These are phyloP conservation scores for Corbicula japonica DNA, from an alignment of 2,888 invertebrate genomes.

Conservation along the genomic window DNA sequence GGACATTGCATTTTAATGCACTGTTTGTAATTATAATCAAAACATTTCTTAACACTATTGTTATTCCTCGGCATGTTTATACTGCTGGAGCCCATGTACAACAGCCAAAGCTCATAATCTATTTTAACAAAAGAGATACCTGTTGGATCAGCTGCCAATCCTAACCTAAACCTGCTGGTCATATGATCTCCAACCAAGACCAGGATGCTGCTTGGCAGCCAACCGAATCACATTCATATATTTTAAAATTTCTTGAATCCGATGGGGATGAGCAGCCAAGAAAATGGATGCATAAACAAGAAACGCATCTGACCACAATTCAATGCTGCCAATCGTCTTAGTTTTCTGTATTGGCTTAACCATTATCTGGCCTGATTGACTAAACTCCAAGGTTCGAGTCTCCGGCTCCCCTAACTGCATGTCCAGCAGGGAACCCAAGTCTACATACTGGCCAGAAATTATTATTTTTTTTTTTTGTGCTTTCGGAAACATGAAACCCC, in stretches of 20 bases:
- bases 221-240: constrained; percentile 9
- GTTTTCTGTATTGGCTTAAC: background rate
- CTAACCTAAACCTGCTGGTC: constrained; percentile 16
- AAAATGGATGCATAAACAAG: constrained; percentile 4
- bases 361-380: background rate
- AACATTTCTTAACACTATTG: background rate
- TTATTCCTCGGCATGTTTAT: background rate
- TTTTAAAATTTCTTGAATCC: constrained; percentile 8
- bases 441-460: background rate
- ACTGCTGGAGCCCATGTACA: background rate
- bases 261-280: background rate
- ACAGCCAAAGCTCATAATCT: constrained; percentile 12
- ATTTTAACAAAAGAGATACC: background rate
- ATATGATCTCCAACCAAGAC: constrained; percentile 7
- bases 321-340: background rate
- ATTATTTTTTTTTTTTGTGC: background rate
- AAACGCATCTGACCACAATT: constrained; percentile 1
- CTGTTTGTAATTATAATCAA: constrained; percentile 9
- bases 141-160: background rate
- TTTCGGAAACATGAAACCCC: background rate
- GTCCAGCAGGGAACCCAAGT: background rate
- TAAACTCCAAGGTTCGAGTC: background rate
- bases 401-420: background rate
- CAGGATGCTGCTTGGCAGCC: background rate
- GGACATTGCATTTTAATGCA: background rate